Evolutionary conservation across 2,797 vertebrate species (phyloP).

Genomic region (Psittacula derbiana): DNA sequence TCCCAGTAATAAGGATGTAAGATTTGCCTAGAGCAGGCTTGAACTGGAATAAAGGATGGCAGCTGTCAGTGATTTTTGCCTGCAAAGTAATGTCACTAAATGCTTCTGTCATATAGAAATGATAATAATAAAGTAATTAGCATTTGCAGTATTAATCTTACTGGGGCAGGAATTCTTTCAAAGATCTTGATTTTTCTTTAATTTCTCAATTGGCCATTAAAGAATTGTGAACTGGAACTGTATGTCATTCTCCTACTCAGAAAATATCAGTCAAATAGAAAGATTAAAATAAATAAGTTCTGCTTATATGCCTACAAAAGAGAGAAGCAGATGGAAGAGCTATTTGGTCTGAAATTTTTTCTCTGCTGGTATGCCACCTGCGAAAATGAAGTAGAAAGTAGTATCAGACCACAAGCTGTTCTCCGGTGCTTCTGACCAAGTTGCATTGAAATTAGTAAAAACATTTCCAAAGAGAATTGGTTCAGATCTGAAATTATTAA

Average conservation of each 20-base stretch:
- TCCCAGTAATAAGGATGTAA: neutral
- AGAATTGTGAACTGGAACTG: neutral
- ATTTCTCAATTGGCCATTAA: constrained; percentile 41
- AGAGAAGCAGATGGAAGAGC: constrained; percentile 27
- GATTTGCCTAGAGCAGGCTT: neutral
- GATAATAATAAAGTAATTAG: constrained; percentile 35
- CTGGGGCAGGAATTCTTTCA: constrained; percentile 19
- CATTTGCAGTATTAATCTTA: constrained; percentile 27
- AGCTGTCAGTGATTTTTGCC: constrained; percentile 29
- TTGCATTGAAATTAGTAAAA: neutral
- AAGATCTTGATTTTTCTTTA: constrained; percentile 33
- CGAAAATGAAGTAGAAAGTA: constrained; percentile 7
- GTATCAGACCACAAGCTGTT: constrained; percentile 2
- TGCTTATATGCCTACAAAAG: constrained; percentile 26
- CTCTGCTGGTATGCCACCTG: neutral
- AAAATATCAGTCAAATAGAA: constrained; percentile 38
- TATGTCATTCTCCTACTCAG: neutral
- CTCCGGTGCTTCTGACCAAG: neutral
- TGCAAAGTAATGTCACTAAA: neutral
- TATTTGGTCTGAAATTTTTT: neutral
- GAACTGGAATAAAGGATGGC: constrained; percentile 9
- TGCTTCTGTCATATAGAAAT: constrained; percentile 22
- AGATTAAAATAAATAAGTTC: constrained; percentile 26
- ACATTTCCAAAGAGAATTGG: neutral
- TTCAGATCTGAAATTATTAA: neutral